Conservation (phyloP, 2,113 vertebrate species). For the Eonycteris spelaea region DNA sequence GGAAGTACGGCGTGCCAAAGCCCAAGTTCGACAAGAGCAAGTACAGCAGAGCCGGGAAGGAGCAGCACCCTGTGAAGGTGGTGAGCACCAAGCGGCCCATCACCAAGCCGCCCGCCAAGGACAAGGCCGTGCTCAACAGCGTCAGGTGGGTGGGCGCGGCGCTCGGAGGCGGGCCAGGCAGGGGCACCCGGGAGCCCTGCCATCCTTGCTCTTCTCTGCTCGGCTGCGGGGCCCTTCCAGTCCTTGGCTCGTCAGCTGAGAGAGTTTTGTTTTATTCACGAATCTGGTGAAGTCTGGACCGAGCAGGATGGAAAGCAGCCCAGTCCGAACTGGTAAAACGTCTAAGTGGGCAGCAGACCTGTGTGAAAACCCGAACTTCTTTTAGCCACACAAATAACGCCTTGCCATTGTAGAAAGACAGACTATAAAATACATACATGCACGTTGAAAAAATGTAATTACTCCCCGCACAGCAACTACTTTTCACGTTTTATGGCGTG, state of each 20-base stretch:
- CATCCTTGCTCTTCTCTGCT: accelerated
- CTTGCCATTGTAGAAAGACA: neutral
- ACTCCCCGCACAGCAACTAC: neutral
- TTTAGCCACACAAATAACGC: neutral
- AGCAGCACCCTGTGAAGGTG: slow-evolving; percentile 96
- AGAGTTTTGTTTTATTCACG: neutral
- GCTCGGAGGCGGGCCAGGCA: accelerated
- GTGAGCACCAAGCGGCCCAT: slow-evolving; percentile 96
- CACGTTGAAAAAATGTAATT: neutral
- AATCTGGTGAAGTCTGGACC: neutral
- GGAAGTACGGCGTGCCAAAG: slow-evolving; percentile 93
- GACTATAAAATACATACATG: neutral
- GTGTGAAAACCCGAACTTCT: neutral
- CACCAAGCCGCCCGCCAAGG: slow-evolving; percentile 93
- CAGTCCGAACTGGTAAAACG: neutral
- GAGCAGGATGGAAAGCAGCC: neutral
- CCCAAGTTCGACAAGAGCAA: slow-evolving; percentile 96
- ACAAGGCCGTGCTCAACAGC: slow-evolving; percentile 94
- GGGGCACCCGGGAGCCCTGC: neutral
- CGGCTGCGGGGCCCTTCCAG: neutral
- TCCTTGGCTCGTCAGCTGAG: accelerated
- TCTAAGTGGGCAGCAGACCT: neutral
- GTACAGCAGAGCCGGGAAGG: slow-evolving; percentile 95
- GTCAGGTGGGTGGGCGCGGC: slow-evolving; percentile 86
- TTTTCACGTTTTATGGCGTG: neutral